Evolutionary conservation across 2,113 vertebrate species (phyloP).

Genomic region (Lynx canadensis): DNA sequence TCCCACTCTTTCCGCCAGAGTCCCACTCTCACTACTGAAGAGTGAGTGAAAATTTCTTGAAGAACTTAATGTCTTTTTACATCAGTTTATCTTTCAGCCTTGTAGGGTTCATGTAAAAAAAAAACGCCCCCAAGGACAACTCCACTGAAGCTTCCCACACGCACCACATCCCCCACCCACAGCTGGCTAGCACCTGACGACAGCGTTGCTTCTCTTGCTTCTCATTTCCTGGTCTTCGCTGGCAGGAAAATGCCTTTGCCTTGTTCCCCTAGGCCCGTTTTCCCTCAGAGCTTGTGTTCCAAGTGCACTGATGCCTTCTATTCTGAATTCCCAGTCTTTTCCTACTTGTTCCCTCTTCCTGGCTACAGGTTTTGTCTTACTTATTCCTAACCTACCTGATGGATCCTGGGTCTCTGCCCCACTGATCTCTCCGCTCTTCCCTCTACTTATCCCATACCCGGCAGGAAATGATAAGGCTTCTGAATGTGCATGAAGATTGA

Average conservation of each 20-base stretch:
- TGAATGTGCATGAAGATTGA: neutral
- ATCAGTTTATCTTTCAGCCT: neutral
- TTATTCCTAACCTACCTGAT: neutral
- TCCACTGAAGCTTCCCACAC: neutral
- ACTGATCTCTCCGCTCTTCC: neutral
- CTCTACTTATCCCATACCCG: neutral
- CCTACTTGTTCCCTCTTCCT: neutral
- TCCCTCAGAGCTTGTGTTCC: neutral
- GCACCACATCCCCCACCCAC: neutral
- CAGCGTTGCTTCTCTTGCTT: neutral
- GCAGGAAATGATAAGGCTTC: neutral
- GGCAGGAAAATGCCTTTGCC: neutral
- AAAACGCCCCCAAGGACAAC: neutral
- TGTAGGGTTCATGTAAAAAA: neutral
- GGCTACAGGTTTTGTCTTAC: neutral
- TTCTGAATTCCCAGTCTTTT: neutral
- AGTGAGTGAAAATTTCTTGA: neutral
- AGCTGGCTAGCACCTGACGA: neutral
- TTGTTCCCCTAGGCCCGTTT: neutral
- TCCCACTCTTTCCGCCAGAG: neutral
- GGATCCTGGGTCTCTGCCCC: neutral
- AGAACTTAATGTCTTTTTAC: neutral
- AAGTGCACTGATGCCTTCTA: neutral
- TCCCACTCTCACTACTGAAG: neutral
- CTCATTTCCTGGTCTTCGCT: neutral